phyloP scores from a whole-genome alignment of 2,888 invertebrate species.

The Pterobdella sp. region DNA sequence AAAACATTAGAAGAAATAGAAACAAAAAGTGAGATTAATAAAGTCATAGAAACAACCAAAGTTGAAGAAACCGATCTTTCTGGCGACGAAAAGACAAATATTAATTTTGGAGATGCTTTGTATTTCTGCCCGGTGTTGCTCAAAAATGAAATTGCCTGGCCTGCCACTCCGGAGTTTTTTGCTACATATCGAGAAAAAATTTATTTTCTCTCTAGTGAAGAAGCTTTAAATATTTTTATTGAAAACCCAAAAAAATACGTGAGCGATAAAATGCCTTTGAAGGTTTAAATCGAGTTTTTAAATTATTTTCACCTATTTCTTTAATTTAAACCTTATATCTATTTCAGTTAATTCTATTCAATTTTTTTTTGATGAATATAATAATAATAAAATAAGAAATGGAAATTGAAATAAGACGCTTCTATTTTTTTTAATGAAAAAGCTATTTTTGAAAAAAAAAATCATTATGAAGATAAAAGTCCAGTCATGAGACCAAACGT shows the following conservation, averaged over 20 bases:
- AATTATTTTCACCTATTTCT: no score
- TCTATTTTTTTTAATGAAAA: neutral
- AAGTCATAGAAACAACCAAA: neutral
- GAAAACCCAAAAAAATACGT: conserved; percentile 45
- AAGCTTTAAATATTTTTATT: conserved; percentile 47
- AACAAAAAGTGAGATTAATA: neutral
- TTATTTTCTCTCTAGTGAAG: conserved; percentile 47
- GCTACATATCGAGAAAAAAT: conserved; percentile 48
- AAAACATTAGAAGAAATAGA: neutral
- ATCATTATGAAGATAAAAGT: no score
- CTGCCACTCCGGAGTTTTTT: conserved; percentile 49
- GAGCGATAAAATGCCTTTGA: conserved; percentile 41
- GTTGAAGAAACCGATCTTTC: neutral
- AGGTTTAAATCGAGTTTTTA: conserved; percentile 43
- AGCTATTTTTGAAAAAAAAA: no score
- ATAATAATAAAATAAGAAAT: neutral
- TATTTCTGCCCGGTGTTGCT: conserved; percentile 51
- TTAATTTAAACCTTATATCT: no score
- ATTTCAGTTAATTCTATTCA: no score
- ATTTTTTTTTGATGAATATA: no score
- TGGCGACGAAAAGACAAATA: neutral
- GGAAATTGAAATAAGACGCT: neutral
- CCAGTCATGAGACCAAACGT: no score
- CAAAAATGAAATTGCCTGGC: conserved; percentile 47
- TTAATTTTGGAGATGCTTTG: conserved; percentile 47